A percentile compares a stretch with the other conserved stretches of the same genome.
phyloP scores from a whole-genome alignment of 2,797 vertebrate species.

The Acridotheres tristis region DNA sequence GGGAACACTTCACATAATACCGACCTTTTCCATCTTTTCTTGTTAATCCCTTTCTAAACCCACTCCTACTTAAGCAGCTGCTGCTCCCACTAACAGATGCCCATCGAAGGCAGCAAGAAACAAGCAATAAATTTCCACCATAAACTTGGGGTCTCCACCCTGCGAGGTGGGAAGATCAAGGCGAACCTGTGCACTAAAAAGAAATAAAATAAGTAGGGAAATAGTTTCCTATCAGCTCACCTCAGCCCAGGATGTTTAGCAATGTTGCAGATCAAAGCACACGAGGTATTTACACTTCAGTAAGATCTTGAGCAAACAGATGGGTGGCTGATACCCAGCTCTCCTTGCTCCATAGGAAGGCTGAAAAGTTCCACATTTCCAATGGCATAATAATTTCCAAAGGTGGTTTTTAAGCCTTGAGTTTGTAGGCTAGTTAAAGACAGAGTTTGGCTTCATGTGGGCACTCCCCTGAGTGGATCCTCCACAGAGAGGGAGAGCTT shows the following conservation, averaged over 20 bases:
- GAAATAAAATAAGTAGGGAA: not conserved
- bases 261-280: not conserved
- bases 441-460: not conserved
- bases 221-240: not conserved
- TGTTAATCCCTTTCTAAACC: not conserved
- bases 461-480: not conserved
- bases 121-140: not conserved
- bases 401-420: fast-evolving
- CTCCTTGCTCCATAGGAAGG: not conserved
- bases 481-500: not conserved
- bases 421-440: not conserved
- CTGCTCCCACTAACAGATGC: not conserved
- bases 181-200: fast-evolving
- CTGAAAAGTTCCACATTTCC: not conserved
- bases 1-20: fast-evolving
- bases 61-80: not conserved
- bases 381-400: not conserved
- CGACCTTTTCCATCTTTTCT: not conserved
- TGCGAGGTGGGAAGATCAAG: not conserved
- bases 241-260: not conserved
- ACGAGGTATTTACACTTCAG: fast-evolving
- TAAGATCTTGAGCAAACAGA: not conserved
- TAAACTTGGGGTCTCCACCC: not conserved
- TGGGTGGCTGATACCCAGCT: fast-evolving
- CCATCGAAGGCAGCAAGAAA: not conserved